Base-by-base conservation (phyloP, 1,140 invertebrate species). In the Drosophila arawakana region DNA sequence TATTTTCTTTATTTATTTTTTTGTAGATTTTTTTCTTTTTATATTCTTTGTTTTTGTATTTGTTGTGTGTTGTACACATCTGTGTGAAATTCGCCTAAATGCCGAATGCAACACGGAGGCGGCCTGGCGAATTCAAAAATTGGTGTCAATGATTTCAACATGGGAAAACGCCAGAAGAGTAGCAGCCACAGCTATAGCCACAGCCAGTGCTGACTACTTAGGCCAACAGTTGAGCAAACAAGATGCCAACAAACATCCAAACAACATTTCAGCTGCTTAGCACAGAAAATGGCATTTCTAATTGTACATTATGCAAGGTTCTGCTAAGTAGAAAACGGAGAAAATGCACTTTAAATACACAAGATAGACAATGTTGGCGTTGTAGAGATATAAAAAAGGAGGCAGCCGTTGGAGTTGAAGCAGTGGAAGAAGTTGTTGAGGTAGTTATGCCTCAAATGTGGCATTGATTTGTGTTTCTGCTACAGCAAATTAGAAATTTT, bases 91-190 rank as follows among this genome's bases (percentile, higher is more conserved):
- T 84, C 81, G 81, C 81, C 81, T 84, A 85, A 84, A 84, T 61
- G 66, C 49, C 49, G 49, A 84, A 80, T 78, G 61, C 70, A 62
- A 49, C 69, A 76, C 70, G 74, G 61, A 73, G 71, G 63, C 69
- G 70, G 69, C 68, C 41, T 43, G 61, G 70, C 59, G 60, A 73
- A 73, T 72, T 62, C 76, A 67, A 81, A 30, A 85, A 85, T 85
- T 80, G 82, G 82, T 85, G 82, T 85, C 82, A 85, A 85, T 85
- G 82, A 81, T 86, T 85, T 85, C 74, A 86, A 85, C 82, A 81
- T 85, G 79, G 81, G 81, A 84, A 84, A 66, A 85, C 73, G 63
- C 77, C 77, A 80, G 54, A 44, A 76, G 57, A 47, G 57, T 35
- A 41, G 15, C 49, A 55, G 71, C 30, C 46, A 39, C 1, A 21